Evolutionary conservation across 2,113 vertebrate species (phyloP).

Genomic region (Chionomys nivalis): DNA sequence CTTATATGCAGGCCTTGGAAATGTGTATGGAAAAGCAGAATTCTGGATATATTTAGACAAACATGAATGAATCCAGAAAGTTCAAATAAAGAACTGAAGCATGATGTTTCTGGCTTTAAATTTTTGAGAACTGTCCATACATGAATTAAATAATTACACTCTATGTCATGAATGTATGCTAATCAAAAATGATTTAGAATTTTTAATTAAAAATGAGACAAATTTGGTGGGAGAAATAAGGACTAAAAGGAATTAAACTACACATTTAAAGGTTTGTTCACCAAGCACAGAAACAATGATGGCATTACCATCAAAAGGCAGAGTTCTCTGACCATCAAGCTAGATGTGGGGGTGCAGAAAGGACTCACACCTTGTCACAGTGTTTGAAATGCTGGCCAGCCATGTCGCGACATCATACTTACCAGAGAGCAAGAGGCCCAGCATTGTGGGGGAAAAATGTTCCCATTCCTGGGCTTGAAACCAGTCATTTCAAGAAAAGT

Average conservation of each 20-base stretch:
- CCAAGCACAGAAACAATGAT: background rate
- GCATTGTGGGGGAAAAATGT: background rate
- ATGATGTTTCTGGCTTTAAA: background rate
- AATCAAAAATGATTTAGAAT: background rate
- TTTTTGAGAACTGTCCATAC: background rate
- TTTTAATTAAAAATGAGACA: background rate
- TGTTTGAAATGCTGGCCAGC: background rate
- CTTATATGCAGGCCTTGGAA: constrained; percentile 28
- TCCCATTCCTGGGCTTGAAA: background rate
- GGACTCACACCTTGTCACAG: background rate
- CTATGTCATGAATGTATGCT: background rate
- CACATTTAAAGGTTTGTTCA: background rate
- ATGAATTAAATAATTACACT: background rate
- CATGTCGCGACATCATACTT: background rate
- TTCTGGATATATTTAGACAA: background rate
- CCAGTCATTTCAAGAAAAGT: constrained; percentile 7
- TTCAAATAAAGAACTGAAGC: constrained; percentile 1
- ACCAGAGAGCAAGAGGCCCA: background rate
- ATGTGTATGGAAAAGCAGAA: constrained; percentile 35
- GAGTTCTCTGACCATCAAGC: background rate
- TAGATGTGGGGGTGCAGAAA: background rate
- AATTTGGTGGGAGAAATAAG: constrained; percentile 22
- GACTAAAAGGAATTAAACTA: background rate
- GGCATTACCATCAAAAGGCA: background rate
- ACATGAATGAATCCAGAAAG: background rate